Percentiles rank a stretch among this genome's conserved stretches.
phyloP scores from a whole-genome alignment of 30 jellyfish, hydroid and myxozoan genomes.

The Chrysaora quinquecirrha region DNA sequence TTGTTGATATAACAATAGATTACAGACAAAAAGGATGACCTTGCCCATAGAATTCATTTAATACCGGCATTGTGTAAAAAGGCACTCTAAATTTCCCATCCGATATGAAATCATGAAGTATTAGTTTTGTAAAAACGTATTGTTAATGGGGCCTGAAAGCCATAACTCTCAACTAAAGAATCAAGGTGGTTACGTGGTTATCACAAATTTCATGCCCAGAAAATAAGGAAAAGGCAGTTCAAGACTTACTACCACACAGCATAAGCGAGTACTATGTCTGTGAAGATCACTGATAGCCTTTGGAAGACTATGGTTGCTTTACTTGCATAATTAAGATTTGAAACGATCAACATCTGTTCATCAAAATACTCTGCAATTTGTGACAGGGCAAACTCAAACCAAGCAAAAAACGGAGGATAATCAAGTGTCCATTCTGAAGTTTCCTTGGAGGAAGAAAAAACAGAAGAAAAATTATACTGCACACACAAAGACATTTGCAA shows the following conservation, averaged over 20 bases:
- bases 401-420: slow-evolving; percentile 98
- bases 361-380: slow-evolving; percentile 77
- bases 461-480: background rate
- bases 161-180: no score
- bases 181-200: no score
- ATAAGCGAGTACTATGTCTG: slow-evolving; percentile 69
- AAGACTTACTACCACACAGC: slow-evolving; percentile 72
- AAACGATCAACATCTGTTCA: slow-evolving; percentile 69
- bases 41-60: no score
- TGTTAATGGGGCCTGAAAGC: no score
- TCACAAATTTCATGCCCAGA: no score
- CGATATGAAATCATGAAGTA: no score
- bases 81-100: no score
- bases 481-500: no score
- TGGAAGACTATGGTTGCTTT: slow-evolving; percentile 81
- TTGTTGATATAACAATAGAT: no score
- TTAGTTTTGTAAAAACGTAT: no score
- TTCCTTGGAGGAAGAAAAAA: slow-evolving; percentile 44
- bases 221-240: background rate
- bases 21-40: no score
- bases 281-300: slow-evolving; percentile 76
- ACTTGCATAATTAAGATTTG: slow-evolving; percentile 74
- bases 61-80: no score
- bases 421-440: slow-evolving; percentile 97
- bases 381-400: slow-evolving; percentile 93